These are phyloP conservation scores for Sitophilus oryzae DNA, from an alignment of 1,140 invertebrate species.

Conservation along the genomic window DNA sequence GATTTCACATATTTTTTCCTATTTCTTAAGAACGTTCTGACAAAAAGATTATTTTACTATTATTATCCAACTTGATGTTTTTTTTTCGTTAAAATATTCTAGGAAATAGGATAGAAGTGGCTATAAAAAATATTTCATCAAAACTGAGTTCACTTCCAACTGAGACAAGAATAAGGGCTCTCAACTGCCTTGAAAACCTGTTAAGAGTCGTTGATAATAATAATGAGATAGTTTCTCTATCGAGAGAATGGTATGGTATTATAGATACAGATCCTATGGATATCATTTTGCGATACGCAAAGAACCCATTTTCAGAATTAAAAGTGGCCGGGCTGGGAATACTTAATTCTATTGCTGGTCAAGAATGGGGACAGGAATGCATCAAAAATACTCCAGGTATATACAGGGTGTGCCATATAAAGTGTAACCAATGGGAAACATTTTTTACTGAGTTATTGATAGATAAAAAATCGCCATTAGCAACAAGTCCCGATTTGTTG, in stretches of 20 bases:
- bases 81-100: slow-evolving; percentile 9
- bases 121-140: slow-evolving; percentile 49
- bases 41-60: too few species aligned
- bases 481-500: too few species aligned
- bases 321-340: slow-evolving; percentile 50
- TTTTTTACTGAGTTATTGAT: too few species aligned
- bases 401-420: background rate
- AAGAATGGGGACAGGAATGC: slow-evolving; percentile 59
- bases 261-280: slow-evolving; percentile 51
- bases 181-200: slow-evolving; percentile 55
- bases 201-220: slow-evolving; percentile 35
- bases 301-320: slow-evolving; percentile 60
- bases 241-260: slow-evolving; percentile 52
- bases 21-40: too few species aligned
- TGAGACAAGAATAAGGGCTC: slow-evolving; percentile 54
- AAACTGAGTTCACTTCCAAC: slow-evolving; percentile 53
- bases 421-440: background rate
- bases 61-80: too few species aligned
- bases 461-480: too few species aligned
- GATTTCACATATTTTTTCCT: too few species aligned
- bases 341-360: slow-evolving; percentile 48
- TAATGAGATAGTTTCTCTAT: slow-evolving; percentile 25
- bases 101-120: slow-evolving; percentile 44
- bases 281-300: slow-evolving; percentile 50
- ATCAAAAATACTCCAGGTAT: slow-evolving; percentile 49